Evolutionary conservation across 2,113 vertebrate genomes (phyloP).

Genomic region (Leucosticte australis): DNA sequence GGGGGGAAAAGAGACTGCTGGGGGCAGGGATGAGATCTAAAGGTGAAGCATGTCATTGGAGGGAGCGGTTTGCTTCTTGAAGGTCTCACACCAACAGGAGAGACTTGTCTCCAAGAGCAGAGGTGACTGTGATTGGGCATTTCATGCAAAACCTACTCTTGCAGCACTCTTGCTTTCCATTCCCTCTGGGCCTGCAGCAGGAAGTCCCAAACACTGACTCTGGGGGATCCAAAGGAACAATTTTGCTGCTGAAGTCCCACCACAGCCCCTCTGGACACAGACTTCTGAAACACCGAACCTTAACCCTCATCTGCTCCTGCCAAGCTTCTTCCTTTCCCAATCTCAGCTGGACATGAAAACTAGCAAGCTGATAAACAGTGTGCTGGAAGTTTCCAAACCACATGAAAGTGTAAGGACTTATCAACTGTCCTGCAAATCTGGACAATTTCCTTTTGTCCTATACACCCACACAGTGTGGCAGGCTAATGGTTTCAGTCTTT

Average conservation of each 20-base stretch:
- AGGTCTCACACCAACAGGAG: not conserved
- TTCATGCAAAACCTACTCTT: slow-evolving; percentile 33
- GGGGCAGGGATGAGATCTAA: not conserved
- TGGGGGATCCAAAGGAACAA: slow-evolving; percentile 13
- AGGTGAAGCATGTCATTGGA: not conserved
- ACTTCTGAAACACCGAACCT: not conserved
- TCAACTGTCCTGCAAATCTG: slow-evolving; percentile 40
- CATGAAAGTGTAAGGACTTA: not conserved
- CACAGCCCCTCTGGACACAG: not conserved
- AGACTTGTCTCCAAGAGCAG: not conserved
- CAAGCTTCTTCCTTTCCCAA: slow-evolving; percentile 57
- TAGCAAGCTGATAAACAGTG: slow-evolving; percentile 12
- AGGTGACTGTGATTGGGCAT: not conserved
- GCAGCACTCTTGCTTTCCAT: slow-evolving; percentile 11
- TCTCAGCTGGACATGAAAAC: slow-evolving; percentile 6
- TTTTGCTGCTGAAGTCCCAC: slow-evolving; percentile 48
- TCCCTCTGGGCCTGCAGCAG: slow-evolving; percentile 9
- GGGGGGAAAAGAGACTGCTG: not conserved
- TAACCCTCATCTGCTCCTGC: slow-evolving; percentile 39
- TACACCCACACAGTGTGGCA: not conserved
- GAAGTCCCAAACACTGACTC: slow-evolving; percentile 26
- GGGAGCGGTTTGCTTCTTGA: not conserved
- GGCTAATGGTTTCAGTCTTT: not conserved
- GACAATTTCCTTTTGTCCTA: slow-evolving; percentile 1
- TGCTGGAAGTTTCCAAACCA: slow-evolving; percentile 34